Percentiles rank a stretch among this genome's conserved stretches.
Conservation (phyloP, 2,888 invertebrate species). For the Tenthredo mesomela region DNA sequence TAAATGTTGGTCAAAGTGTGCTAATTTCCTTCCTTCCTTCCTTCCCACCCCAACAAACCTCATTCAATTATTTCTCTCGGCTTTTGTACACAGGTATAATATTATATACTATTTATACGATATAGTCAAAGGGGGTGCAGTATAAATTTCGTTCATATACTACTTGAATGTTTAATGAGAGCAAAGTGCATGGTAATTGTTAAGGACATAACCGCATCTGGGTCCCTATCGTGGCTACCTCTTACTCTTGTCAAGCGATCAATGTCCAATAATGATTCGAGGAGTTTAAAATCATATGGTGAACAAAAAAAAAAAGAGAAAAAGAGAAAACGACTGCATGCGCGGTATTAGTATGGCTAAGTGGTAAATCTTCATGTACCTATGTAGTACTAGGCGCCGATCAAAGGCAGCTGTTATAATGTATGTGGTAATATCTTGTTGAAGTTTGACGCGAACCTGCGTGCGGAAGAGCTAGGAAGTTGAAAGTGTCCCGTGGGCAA, state of each 20-base stretch:
- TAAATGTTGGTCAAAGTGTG: background rate
- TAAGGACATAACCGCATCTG: background rate
- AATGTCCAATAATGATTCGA: background rate
- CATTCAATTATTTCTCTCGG: no score
- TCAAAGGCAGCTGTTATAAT: background rate
- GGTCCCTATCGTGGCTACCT: background rate
- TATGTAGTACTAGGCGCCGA: background rate
- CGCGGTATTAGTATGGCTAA: background rate
- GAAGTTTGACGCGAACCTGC: constrained; percentile 14
- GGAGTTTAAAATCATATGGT: background rate
- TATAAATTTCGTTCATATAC: background rate
- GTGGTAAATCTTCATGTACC: background rate
- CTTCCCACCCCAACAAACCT: no score
- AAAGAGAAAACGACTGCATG: no score
- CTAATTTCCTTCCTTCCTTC: no score
- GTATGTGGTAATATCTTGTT: background rate
- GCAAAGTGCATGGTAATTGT: constrained; percentile 22
- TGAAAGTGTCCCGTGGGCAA: background rate
- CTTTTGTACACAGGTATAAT: background rate
- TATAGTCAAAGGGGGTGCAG: no score
- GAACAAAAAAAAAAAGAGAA: no score
- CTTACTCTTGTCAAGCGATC: background rate
- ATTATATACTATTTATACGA: no score
- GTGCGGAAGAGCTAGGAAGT: background rate
- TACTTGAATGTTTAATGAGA: constrained; percentile 25